Conservation (phyloP, 2,888 invertebrate species). For the Bellardia pandia region DNA sequence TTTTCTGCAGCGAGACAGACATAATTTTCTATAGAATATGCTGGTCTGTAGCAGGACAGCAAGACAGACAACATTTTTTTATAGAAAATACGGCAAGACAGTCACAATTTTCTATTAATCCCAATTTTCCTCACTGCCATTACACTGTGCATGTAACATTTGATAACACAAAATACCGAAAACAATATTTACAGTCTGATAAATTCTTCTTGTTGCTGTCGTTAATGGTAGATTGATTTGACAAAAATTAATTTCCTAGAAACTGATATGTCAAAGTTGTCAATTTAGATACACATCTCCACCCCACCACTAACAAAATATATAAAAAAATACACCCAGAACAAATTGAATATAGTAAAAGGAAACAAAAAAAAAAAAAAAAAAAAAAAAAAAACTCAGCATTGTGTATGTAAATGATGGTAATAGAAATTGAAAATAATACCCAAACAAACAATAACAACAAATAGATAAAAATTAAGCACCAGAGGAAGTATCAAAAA, state of each 20-base stretch:
- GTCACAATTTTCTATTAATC: background rate
- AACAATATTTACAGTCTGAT: constrained; percentile 17
- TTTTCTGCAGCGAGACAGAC: too few species aligned
- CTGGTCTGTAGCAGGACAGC: too few species aligned
- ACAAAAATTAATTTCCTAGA: constrained; percentile 55
- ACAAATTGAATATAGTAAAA: background rate
- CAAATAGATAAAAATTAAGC: background rate
- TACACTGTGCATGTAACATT: background rate
- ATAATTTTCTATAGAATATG: background rate
- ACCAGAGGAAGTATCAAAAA: background rate
- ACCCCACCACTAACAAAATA: background rate
- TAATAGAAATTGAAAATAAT: constrained; percentile 46
- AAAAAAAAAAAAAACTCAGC: background rate
- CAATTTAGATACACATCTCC: constrained; percentile 8
- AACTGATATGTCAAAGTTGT: constrained; percentile 57
- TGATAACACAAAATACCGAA: background rate
- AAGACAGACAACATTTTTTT: too few species aligned
- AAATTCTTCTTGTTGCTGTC: constrained; percentile 20
- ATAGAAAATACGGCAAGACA: too few species aligned
- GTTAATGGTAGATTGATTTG: constrained; percentile 25
- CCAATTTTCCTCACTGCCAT: background rate
- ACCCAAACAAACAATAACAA: background rate
- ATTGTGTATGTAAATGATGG: constrained; percentile 38
- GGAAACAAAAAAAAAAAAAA: too few species aligned
- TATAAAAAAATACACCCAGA: background rate